phyloP scores from a whole-genome alignment of 2,888 invertebrate genomes.

The Trilocha varians region DNA sequence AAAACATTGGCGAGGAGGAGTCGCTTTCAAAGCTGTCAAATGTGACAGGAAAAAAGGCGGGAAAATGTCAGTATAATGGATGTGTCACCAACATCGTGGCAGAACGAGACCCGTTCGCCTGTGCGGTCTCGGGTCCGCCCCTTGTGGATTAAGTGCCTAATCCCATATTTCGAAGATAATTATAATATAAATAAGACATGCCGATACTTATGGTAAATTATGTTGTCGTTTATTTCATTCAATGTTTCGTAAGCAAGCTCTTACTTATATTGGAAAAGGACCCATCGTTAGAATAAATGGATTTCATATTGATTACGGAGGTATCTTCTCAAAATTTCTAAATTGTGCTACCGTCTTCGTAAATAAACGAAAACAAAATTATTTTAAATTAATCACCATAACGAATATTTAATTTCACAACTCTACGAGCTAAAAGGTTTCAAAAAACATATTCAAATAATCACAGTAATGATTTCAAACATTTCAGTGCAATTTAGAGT shows the following conservation, averaged over 20 bases:
- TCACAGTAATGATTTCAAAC: conserved; percentile 60
- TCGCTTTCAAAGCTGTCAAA: conserved; percentile 70
- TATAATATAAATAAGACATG: conserved; percentile 16
- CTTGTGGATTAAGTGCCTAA: conserved; percentile 48
- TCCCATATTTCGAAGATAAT: conserved; percentile 41
- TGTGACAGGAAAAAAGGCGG: conserved; percentile 70
- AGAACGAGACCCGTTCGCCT: conserved; percentile 52
- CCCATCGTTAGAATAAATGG: no score
- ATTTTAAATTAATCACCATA: no score
- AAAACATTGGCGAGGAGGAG: conserved; percentile 64
- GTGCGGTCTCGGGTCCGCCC: conserved; percentile 47
- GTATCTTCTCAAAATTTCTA: no score
- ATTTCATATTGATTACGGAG: no score
- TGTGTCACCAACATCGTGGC: conserved; percentile 65
- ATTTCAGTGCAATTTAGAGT: conserved; percentile 54
- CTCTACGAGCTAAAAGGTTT: no score
- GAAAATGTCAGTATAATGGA: conserved; percentile 70
- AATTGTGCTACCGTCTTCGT: no score
- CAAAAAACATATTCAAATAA: conserved; percentile 24
- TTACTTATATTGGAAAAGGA: background rate
- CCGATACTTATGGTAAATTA: background rate
- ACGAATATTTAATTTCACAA: no score
- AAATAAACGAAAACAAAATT: no score
- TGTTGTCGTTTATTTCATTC: background rate
- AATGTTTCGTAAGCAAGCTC: background rate